phyloP scores from a whole-genome alignment of 2,888 invertebrate species.

The Platycheirus rosarum region DNA sequence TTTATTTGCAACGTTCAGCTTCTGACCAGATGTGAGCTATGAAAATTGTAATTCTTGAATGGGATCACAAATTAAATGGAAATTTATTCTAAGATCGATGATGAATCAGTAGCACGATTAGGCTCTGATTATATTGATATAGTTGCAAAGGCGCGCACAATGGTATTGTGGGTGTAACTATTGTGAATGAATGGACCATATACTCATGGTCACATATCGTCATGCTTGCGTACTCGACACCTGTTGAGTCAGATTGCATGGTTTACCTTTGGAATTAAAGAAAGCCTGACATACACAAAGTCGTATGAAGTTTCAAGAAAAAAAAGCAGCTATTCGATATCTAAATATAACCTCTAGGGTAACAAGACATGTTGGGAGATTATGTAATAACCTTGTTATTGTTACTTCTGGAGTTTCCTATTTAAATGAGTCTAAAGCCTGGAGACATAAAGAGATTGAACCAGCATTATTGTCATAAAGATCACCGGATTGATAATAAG shows the following conservation, averaged over 20 bases:
- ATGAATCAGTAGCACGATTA: slow-evolving; percentile 22
- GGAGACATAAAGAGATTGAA: no score
- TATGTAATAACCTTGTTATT: no score
- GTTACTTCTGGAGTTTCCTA: no score
- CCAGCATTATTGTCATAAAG: no score
- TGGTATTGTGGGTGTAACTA: slow-evolving; percentile 12
- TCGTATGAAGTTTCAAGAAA: no score
- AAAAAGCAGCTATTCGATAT: no score
- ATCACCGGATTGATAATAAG: no score
- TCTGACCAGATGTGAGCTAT: slow-evolving; percentile 16
- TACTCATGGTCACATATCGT: slow-evolving; percentile 6
- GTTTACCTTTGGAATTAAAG: slow-evolving; percentile 9
- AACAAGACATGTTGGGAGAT: neutral
- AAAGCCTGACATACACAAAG: no score
- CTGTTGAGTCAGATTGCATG: neutral
- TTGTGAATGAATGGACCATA: neutral
- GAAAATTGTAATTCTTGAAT: slow-evolving; percentile 10
- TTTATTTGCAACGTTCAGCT: neutral
- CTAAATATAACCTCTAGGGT: neutral
- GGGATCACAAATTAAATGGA: slow-evolving; percentile 28
- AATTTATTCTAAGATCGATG: slow-evolving; percentile 14
- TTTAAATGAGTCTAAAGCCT: no score
- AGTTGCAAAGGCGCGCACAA: neutral
- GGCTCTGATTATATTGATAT: neutral
- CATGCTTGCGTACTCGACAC: neutral